Evolutionary conservation across 2,888 invertebrate species (phyloP).

Genomic region (Pseudococcus viburni): DNA sequence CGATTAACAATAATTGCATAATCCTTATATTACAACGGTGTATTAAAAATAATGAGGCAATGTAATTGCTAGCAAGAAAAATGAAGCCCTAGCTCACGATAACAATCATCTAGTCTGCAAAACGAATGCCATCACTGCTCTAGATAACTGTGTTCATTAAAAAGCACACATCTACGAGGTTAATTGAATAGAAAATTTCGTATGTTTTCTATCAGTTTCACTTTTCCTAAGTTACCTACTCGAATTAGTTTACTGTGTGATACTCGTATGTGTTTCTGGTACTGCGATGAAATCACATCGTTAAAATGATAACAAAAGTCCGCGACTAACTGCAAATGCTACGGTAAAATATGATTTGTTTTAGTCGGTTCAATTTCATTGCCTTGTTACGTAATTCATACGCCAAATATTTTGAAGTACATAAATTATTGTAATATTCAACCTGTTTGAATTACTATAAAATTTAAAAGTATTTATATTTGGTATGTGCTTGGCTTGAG

Average conservation of each 20-base stretch:
- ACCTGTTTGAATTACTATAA: too few species aligned
- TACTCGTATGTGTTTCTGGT: too few species aligned
- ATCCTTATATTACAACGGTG: background rate
- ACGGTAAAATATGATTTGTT: constrained; percentile 1
- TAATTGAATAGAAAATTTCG: background rate
- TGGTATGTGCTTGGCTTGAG: background rate
- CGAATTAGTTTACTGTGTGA: background rate
- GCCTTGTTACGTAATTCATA: background rate
- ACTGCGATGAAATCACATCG: too few species aligned
- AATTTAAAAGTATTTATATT: background rate
- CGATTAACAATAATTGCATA: constrained; percentile 21
- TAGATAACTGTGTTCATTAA: background rate
- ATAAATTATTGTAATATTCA: background rate
- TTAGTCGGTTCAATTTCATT: background rate
- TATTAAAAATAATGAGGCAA: constrained; percentile 39
- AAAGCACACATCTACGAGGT: background rate
- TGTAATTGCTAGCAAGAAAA: background rate
- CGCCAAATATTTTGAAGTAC: background rate
- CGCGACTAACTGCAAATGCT: background rate
- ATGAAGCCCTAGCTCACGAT: background rate
- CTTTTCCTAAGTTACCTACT: background rate
- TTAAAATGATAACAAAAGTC: background rate
- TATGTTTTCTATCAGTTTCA: background rate
- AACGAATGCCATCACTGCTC: background rate
- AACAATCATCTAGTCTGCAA: background rate